Evolutionary conservation across 2,888 invertebrate genomes (phyloP).

Genomic region (Chaetogeoica ovagalla): DNA sequence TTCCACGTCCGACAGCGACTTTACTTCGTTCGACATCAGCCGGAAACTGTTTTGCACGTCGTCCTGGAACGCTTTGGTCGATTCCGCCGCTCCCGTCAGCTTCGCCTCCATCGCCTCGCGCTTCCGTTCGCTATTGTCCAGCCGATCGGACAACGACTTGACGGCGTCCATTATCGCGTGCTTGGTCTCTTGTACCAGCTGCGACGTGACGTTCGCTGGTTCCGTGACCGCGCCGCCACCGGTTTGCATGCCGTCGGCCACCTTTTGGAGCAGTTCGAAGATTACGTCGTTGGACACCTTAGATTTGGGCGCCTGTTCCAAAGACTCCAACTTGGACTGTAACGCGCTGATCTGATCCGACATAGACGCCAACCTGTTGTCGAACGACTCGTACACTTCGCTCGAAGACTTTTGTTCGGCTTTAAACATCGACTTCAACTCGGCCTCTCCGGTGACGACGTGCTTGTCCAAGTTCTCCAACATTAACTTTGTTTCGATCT

Average conservation of each 20-base stretch:
- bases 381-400: constrained; percentile 5
- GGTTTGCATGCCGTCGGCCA: not conserved
- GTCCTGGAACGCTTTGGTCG: constrained; percentile 65
- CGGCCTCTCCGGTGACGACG: not conserved
- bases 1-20: constrained; percentile 73
- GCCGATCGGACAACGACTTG: constrained; percentile 61
- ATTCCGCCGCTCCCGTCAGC: constrained; percentile 64
- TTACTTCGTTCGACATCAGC: constrained; percentile 62
- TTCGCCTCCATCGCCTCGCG: constrained; percentile 66
- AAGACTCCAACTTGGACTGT: not conserved
- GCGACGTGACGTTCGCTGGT: constrained; percentile 66
- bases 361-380: constrained; percentile 2
- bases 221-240: not conserved
- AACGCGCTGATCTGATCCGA: constrained; percentile 9
- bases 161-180: constrained; percentile 60
- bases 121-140: constrained; percentile 64
- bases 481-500: not conserved
- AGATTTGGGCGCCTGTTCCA: constrained; percentile 22
- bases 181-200: constrained; percentile 64
- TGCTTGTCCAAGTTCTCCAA: constrained; percentile 21
- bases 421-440: constrained; percentile 14
- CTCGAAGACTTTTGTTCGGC: constrained; percentile 3
- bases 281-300: constrained; percentile 61
- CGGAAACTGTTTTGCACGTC: constrained; percentile 65
- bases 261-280: constrained; percentile 60